A percentile compares a stretch with the other conserved stretches of the same genome.
phyloP scores from a whole-genome alignment of 2,888 invertebrate genomes.

The Drosophila incognita region DNA sequence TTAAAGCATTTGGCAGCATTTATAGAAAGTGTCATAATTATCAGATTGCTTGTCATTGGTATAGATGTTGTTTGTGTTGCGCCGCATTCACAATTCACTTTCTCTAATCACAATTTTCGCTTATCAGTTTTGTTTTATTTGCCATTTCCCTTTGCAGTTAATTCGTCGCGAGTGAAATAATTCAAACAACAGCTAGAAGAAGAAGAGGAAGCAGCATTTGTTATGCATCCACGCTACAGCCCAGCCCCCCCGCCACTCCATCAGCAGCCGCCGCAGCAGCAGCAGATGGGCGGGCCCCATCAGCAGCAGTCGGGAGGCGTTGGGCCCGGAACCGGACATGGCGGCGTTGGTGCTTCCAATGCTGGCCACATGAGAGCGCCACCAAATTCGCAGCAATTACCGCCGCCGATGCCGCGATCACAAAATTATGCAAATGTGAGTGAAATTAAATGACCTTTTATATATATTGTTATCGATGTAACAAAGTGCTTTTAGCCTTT shows the following conservation, averaged over 20 bases:
- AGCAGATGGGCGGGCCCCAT: constrained; percentile 61
- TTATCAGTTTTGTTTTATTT: constrained; percentile 19
- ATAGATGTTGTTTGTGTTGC: neutral
- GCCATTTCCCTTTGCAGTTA: constrained; percentile 34
- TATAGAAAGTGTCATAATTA: constrained; percentile 17
- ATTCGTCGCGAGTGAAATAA: constrained; percentile 26
- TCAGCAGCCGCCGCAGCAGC: constrained; percentile 48
- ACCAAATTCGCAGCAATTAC: constrained; percentile 59
- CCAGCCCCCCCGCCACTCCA: constrained; percentile 76
- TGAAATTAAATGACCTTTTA: constrained; percentile 31
- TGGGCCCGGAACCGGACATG: constrained; percentile 27
- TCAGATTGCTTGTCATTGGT: neutral
- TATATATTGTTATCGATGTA: constrained; percentile 2
- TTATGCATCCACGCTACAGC: constrained; percentile 83
- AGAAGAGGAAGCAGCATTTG: constrained; percentile 12
- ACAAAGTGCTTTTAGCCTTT: too few relatives aligned
- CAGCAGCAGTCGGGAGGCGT: constrained; percentile 23
- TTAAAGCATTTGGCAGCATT: neutral
- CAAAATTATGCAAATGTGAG: constrained; percentile 86
- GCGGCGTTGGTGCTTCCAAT: constrained; percentile 18
- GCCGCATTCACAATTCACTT: constrained; percentile 10
- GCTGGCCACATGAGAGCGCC: constrained; percentile 43
- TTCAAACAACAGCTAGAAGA: neutral
- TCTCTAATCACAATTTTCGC: constrained; percentile 13
- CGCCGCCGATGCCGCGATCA: constrained; percentile 64